Evolutionary conservation across 2,888 invertebrate genomes (phyloP).

Genomic region (Trissolcus japonicus): DNA sequence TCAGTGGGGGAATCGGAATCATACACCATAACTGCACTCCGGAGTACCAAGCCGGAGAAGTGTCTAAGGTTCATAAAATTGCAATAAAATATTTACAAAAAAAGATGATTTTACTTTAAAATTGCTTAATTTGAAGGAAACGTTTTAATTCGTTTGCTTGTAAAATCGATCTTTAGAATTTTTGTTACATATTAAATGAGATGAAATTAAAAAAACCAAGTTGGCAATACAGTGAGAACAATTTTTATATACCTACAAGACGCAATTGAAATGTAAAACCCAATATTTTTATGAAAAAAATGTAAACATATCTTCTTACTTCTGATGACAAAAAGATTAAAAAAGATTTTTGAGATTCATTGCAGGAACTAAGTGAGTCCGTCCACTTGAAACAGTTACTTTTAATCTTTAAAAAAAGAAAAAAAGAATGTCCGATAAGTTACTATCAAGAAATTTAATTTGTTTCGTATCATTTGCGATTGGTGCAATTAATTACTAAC

Average conservation of each 20-base stretch:
- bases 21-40: constrained; percentile 98
- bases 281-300: background rate
- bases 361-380: too few species aligned
- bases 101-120: background rate
- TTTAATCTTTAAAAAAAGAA: too few species aligned
- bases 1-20: constrained; percentile 97
- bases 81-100: background rate
- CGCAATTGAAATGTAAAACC: background rate
- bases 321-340: background rate
- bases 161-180: background rate
- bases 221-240: too few species aligned
- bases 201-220: too few species aligned
- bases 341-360: background rate
- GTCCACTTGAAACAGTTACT: too few species aligned
- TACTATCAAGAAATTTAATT: background rate
- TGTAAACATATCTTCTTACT: background rate
- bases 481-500: background rate
- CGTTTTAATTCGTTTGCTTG: too few species aligned
- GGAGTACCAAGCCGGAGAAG: constrained; percentile 96
- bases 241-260: too few species aligned
- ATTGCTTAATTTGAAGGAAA: too few species aligned
- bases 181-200: too few species aligned
- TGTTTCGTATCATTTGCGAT: background rate
- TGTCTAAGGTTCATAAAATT: constrained; percentile 70
- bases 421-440: too few species aligned